phyloP scores from a whole-genome alignment of 1,140 invertebrate species.

The Drosophila willistoni region DNA sequence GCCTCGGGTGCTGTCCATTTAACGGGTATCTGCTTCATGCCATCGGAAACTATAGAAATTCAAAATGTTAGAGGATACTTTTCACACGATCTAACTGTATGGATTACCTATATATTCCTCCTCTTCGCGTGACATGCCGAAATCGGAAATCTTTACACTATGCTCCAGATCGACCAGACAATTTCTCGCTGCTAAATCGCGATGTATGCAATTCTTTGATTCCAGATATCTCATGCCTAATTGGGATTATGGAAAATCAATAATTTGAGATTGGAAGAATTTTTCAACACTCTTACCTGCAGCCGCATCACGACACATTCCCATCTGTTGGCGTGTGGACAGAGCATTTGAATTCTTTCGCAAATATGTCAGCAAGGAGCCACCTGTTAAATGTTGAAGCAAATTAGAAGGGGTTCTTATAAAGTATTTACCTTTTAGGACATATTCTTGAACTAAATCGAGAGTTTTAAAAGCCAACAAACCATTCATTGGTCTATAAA shows the following conservation, averaged over 20 bases:
- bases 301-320: constrained; percentile 97
- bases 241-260: no score
- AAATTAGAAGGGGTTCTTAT: no score
- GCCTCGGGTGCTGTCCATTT: constrained; percentile 99
- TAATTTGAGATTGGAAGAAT: neutral
- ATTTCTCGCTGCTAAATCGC: constrained; percentile 97
- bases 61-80: no score
- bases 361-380: constrained; percentile 94
- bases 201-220: constrained; percentile 97
- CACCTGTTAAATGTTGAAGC: constrained; percentile 86
- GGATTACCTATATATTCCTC: constrained; percentile 92
- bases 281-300: constrained; percentile 85
- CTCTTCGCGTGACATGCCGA: constrained; percentile 98
- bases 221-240: constrained; percentile 95
- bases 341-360: constrained; percentile 89
- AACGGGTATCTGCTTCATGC: constrained; percentile 99
- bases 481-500: no score
- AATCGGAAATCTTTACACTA: constrained; percentile 98
- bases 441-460: no score
- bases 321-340: constrained; percentile 89
- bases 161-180: constrained; percentile 91
- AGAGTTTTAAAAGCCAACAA: no score
- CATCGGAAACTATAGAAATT: constrained; percentile 90
- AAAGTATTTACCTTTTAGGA: no score
- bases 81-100: no score